phyloP scores from a whole-genome alignment of 2,888 invertebrate genomes.

The Melieria omissa region DNA sequence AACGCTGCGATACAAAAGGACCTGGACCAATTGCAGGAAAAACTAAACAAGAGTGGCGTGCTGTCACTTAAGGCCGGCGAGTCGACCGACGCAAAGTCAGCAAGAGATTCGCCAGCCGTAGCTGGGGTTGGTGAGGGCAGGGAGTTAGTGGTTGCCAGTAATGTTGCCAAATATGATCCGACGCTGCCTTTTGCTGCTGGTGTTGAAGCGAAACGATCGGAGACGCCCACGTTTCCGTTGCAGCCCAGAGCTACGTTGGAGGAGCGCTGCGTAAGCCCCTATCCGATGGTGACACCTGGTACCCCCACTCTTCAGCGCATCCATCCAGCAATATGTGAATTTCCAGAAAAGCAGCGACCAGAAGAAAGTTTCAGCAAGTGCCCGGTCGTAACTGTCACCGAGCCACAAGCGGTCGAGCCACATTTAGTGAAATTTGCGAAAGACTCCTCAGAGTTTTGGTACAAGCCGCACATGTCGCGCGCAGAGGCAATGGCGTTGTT shows the following conservation, averaged over 20 bases:
- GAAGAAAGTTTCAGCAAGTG: not conserved
- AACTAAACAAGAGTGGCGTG: constrained; percentile 41
- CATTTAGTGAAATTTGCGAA: constrained; percentile 85
- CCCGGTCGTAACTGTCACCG: not conserved
- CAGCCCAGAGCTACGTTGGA: constrained; percentile 78
- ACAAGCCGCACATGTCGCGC: constrained; percentile 93
- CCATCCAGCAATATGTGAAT: not conserved
- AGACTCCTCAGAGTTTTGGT: constrained; percentile 96
- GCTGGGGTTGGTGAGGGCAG: constrained; percentile 45
- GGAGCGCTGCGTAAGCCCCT: constrained; percentile 70
- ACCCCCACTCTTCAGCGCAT: constrained; percentile 35
- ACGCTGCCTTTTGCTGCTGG: constrained; percentile 33
- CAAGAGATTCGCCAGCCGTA: constrained; percentile 2
- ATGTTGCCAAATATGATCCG: constrained; percentile 25
- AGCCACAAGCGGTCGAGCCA: constrained; percentile 84
- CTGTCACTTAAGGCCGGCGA: constrained; percentile 11
- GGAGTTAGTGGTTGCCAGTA: constrained; percentile 16
- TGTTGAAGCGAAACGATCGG: constrained; percentile 71
- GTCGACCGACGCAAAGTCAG: not conserved
- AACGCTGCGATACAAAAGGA: constrained; percentile 50
- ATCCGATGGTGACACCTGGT: constrained; percentile 42
- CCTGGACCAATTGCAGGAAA: constrained; percentile 49
- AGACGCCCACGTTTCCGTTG: constrained; percentile 92
- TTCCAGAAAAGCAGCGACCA: not conserved
- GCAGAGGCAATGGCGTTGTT: constrained; percentile 94